phyloP scores from a whole-genome alignment of 2,888 invertebrate genomes.

The Folsomia candida region DNA sequence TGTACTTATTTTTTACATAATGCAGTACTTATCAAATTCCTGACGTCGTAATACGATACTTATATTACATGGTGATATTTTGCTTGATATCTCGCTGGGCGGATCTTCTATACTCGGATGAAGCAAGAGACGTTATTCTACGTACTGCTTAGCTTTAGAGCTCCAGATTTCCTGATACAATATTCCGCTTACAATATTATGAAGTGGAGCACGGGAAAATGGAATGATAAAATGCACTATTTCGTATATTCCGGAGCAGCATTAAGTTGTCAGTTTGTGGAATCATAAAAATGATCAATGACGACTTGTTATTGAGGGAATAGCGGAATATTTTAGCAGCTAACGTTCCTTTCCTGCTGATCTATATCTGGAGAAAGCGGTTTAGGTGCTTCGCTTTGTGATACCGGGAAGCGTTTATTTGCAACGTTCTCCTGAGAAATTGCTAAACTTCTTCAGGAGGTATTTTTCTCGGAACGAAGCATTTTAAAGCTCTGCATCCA shows the following conservation, averaged over 20 bases:
- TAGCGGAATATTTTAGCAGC: slow-evolving; percentile 21
- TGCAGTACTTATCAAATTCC: too few species aligned
- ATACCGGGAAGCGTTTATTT: slow-evolving; percentile 10
- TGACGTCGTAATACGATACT: too few species aligned
- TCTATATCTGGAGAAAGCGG: slow-evolving; percentile 6
- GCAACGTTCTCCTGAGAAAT: slow-evolving; percentile 1
- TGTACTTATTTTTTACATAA: too few species aligned
- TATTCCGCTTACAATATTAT: neutral
- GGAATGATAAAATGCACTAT: neutral
- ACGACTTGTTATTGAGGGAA: slow-evolving; percentile 23
- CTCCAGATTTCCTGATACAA: too few species aligned
- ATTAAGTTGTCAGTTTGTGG: slow-evolving; percentile 20
- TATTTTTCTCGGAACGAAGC: neutral
- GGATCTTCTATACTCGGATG: neutral
- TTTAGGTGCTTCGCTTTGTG: slow-evolving; percentile 8
- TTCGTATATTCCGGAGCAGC: neutral
- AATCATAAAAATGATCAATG: slow-evolving; percentile 28
- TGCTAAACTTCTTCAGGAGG: neutral
- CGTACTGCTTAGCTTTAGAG: too few species aligned
- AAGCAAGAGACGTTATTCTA: too few species aligned
- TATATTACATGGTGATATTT: too few species aligned
- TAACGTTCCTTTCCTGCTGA: slow-evolving; percentile 10
- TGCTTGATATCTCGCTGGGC: too few species aligned
- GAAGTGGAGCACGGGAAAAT: neutral
- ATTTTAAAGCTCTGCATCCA: neutral